A percentile compares a stretch with the other conserved stretches of the same genome.
Conservation (phyloP, 2,797 vertebrate genomes). For the Leuciscus waleckii region DNA sequence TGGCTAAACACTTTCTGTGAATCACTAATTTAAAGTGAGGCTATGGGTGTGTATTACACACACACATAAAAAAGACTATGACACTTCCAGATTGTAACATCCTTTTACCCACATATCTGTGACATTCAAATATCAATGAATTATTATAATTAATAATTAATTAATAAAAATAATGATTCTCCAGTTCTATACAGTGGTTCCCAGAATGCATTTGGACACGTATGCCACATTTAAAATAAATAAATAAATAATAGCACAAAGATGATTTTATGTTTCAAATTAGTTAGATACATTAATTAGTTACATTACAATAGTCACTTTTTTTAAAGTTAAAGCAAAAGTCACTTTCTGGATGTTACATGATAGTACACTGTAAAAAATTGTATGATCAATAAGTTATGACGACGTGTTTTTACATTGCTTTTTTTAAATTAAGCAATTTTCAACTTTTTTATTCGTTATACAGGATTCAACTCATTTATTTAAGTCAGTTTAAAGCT, state of each 20-base stretch:
- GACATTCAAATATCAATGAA: background rate
- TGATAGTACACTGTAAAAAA: too few relatives aligned
- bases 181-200: background rate
- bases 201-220: background rate
- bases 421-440: too few relatives aligned
- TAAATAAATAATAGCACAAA: background rate
- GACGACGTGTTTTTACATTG: too few relatives aligned
- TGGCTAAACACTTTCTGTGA: constrained; percentile 26
- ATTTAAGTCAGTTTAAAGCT: too few relatives aligned
- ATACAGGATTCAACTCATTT: too few relatives aligned
- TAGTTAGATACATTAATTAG: background rate
- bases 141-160: too few relatives aligned
- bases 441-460: too few relatives aligned
- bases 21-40: constrained; percentile 45
- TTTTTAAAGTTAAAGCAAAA: background rate
- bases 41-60: background rate
- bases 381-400: too few relatives aligned
- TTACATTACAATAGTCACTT: too few relatives aligned
- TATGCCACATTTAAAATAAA: background rate
- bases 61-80: background rate
- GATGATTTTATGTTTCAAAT: background rate
- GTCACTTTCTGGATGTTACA: background rate
- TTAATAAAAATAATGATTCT: background rate
- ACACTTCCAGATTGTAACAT: too few relatives aligned
- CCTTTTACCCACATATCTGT: background rate